Percentiles rank a stretch among this genome's conserved stretches.
Evolutionary conservation across 2,113 vertebrate species (phyloP).

Genomic region (Mellivora capensis): DNA sequence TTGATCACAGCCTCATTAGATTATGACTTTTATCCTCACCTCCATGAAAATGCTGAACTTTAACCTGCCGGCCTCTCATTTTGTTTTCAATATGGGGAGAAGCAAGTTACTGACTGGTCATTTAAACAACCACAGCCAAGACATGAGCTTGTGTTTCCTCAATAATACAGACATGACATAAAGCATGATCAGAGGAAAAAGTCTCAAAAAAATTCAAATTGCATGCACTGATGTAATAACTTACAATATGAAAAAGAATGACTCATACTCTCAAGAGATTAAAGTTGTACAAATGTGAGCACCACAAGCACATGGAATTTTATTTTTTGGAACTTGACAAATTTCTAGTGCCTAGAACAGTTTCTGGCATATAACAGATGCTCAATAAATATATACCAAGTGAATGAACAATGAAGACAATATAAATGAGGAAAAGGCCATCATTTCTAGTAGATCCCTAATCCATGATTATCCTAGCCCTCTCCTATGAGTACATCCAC

Average conservation of each 20-base stretch:
- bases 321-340: background rate
- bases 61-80: background rate
- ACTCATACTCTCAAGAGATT: conserved; percentile 40
- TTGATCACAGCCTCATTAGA: background rate
- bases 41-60: background rate
- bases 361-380: background rate
- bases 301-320: background rate
- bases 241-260: conserved; percentile 29
- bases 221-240: background rate
- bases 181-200: background rate
- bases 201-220: background rate
- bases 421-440: background rate
- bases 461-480: background rate
- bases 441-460: background rate
- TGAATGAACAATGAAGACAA: background rate
- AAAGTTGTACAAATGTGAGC: conserved; percentile 5
- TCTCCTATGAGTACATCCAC: background rate
- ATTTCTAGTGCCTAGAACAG: background rate
- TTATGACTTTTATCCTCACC: background rate
- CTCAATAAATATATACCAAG: background rate
- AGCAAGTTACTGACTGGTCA: background rate
- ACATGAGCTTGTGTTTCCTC: background rate
- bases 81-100: conserved; percentile 1
- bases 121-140: background rate
- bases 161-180: conserved; percentile 34